Evolutionary conservation across 2,113 vertebrate species (phyloP).

Genomic region (Cephalopholis sonnerati): DNA sequence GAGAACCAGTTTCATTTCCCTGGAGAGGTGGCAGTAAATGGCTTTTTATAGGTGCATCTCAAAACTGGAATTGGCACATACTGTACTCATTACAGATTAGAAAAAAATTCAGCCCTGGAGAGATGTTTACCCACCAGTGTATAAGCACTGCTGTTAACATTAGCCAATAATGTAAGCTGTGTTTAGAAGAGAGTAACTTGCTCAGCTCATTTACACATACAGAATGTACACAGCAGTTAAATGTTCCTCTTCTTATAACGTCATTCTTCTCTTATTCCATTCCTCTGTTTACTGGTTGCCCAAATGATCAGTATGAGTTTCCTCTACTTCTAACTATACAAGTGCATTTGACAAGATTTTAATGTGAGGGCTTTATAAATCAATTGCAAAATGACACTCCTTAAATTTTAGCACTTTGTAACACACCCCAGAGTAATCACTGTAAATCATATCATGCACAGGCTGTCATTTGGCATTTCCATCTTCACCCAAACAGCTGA

Average conservation of each 20-base stretch:
- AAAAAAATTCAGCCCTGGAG: background rate
- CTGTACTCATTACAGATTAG: background rate
- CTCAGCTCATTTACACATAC: background rate
- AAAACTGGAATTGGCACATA: background rate
- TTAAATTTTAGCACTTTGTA: background rate
- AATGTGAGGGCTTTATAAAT: conserved; percentile 12
- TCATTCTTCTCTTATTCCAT: background rate
- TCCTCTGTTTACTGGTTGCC: background rate
- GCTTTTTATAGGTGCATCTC: background rate
- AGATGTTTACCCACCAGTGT: background rate
- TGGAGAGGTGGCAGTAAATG: background rate
- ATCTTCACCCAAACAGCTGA: conserved; percentile 23
- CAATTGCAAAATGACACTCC: background rate
- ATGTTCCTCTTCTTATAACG: background rate
- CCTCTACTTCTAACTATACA: background rate
- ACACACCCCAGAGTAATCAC: conserved; percentile 13
- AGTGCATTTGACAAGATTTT: background rate
- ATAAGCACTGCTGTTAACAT: background rate
- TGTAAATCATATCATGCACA: conserved; percentile 44
- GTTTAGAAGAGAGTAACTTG: background rate
- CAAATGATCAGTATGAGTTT: background rate
- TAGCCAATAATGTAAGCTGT: background rate
- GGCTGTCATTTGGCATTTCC: conserved; percentile 45
- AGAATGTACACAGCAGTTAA: background rate
- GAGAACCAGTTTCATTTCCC: background rate